Percentiles rank a stretch among this genome's conserved stretches.
These are phyloP conservation scores for Carterocephalus palaemon DNA, from an alignment of 2,888 invertebrate genomes.

Conservation along the genomic window DNA sequence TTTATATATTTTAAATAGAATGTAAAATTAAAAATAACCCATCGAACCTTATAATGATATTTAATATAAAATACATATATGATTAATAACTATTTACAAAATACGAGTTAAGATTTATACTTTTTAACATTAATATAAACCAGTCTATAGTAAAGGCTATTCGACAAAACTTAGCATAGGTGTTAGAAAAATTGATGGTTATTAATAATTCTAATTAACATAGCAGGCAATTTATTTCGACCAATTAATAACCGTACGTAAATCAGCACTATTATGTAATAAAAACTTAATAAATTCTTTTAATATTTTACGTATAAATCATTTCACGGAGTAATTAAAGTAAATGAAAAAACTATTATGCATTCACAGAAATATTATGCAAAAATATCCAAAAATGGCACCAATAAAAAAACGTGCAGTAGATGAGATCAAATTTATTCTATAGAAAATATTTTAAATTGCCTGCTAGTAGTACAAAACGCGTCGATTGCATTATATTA, in stretches of 20 bases:
- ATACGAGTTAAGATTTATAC: slow-evolving; percentile 75
- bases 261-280: slow-evolving; percentile 29
- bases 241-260: slow-evolving; percentile 33
- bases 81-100: slow-evolving; percentile 78
- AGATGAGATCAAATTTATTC: slow-evolving; percentile 69
- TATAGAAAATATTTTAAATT: slow-evolving; percentile 53
- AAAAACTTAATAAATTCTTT: slow-evolving; percentile 26
- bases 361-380: slow-evolving; percentile 59
- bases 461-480: slow-evolving; percentile 62
- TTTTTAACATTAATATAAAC: slow-evolving; percentile 74
- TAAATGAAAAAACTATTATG: slow-evolving; percentile 59
- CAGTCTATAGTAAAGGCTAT: slow-evolving; percentile 80
- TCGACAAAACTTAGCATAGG: slow-evolving; percentile 72
- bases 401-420: slow-evolving; percentile 59
- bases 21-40: slow-evolving; percentile 78
- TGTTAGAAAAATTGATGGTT: slow-evolving; percentile 69
- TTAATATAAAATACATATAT: slow-evolving; percentile 79
- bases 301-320: slow-evolving; percentile 33
- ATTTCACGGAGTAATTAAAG: slow-evolving; percentile 36
- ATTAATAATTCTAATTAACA: slow-evolving; percentile 49
- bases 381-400: slow-evolving; percentile 61
- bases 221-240: slow-evolving; percentile 69
- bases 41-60: slow-evolving; percentile 73
- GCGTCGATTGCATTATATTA: slow-evolving; percentile 50
- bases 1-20: slow-evolving; percentile 63